phyloP scores from a whole-genome alignment of 2,113 vertebrate genomes.

The Megaceryle torquata region DNA sequence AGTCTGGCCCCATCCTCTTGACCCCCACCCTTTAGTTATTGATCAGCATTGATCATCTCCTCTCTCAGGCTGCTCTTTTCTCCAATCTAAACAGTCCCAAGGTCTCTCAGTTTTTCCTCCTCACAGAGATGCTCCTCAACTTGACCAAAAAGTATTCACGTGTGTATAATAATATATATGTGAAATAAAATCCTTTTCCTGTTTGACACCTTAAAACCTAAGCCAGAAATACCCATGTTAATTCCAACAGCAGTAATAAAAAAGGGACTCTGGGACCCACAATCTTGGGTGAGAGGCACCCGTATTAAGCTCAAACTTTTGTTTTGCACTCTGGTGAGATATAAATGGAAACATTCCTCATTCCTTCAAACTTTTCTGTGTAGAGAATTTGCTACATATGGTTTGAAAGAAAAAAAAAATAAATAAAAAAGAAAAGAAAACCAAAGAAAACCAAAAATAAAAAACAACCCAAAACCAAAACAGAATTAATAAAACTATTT shows the following conservation, averaged over 20 bases:
- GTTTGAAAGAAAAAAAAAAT: not conserved
- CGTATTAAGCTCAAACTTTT: not conserved
- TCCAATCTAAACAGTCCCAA: not conserved
- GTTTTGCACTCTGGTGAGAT: not conserved
- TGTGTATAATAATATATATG: not conserved
- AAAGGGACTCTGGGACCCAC: not conserved
- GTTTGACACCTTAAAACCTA: not conserved
- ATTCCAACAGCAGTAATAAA: not conserved
- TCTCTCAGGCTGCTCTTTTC: not conserved
- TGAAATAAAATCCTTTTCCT: not conserved
- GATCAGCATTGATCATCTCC: not conserved
- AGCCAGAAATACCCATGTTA: not conserved
- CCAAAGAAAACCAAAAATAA: not conserved
- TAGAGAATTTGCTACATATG: not conserved
- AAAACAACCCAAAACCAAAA: not conserved
- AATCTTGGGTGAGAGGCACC: not conserved
- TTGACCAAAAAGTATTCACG: not conserved
- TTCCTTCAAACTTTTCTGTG: not conserved
- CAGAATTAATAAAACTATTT: constrained; percentile 27
- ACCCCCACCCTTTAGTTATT: not conserved
- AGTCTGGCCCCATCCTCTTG: not conserved
- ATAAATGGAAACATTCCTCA: constrained; percentile 47
- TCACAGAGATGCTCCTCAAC: not conserved
- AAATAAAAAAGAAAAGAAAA: not conserved
- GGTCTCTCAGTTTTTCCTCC: not conserved